phyloP scores from a whole-genome alignment of 2,113 vertebrate species.

The Oxyruncus cristatus region DNA sequence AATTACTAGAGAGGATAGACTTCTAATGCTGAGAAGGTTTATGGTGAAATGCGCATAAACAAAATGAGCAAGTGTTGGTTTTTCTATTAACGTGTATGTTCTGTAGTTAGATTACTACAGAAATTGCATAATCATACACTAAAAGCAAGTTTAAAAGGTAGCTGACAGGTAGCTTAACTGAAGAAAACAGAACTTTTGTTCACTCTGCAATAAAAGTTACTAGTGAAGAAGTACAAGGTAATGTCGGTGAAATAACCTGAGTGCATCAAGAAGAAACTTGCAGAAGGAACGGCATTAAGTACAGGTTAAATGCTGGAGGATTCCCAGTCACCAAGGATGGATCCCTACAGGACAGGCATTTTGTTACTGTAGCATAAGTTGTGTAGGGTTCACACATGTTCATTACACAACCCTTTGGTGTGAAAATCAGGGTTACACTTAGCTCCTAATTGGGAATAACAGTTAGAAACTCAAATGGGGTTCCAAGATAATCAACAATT shows the following conservation, averaged over 20 bases:
- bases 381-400: rapidly evolving
- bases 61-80: background rate
- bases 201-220: background rate
- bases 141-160: background rate
- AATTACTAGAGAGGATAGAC: background rate
- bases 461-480: background rate
- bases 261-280: background rate
- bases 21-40: background rate
- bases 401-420: background rate
- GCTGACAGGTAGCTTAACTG: background rate
- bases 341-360: background rate
- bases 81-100: background rate
- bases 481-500: background rate
- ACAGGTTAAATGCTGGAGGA: background rate
- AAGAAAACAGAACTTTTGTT: background rate
- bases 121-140: background rate
- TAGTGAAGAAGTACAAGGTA: background rate
- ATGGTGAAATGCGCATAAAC: background rate
- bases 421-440: background rate
- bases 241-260: background rate
- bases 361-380: background rate
- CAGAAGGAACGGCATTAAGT: no score
- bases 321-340: background rate
- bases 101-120: background rate
- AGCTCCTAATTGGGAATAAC: background rate